These are phyloP conservation scores for Trialeurodes vaporariorum DNA, from an alignment of 1,140 invertebrate species.

Conservation along the genomic window DNA sequence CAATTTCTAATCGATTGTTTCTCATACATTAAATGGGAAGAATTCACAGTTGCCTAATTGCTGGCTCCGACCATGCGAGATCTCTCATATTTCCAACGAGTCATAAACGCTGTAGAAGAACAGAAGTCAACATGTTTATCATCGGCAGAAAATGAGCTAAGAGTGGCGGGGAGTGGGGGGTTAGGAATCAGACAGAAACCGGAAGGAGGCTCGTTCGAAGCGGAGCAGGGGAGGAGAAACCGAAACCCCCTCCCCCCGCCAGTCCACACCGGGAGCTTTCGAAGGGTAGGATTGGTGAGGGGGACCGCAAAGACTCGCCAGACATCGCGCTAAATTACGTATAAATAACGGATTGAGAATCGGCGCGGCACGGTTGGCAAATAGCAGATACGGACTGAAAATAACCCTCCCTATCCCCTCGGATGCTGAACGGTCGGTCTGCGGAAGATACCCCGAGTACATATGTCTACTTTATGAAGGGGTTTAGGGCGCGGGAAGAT, in stretches of 20 bases:
- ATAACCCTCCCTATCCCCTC: too few relatives aligned
- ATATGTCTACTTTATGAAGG: too few relatives aligned
- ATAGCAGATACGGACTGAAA: neutral
- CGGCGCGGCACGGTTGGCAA: neutral
- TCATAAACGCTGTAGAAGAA: too few relatives aligned
- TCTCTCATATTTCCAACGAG: neutral
- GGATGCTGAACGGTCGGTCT: too few relatives aligned
- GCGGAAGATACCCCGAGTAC: neutral
- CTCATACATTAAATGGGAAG: too few relatives aligned
- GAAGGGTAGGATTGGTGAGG: neutral
- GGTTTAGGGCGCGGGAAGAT: neutral
- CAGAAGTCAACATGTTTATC: too few relatives aligned
- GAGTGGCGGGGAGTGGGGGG: neutral
- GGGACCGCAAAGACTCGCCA: neutral
- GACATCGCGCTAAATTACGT: neutral
- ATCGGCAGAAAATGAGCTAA: too few relatives aligned
- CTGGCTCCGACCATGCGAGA: neutral
- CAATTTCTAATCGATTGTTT: too few relatives aligned
- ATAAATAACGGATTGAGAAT: slow-evolving; percentile 1
- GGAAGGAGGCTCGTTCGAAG: neutral
- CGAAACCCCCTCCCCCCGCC: too few relatives aligned
- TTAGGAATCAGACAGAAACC: neutral
- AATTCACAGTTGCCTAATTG: too few relatives aligned
- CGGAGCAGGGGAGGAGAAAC: neutral
- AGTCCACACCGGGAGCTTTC: neutral